Evolutionary conservation across 2,113 vertebrate genomes (phyloP).

Genomic region (Tautogolabrus adspersus): DNA sequence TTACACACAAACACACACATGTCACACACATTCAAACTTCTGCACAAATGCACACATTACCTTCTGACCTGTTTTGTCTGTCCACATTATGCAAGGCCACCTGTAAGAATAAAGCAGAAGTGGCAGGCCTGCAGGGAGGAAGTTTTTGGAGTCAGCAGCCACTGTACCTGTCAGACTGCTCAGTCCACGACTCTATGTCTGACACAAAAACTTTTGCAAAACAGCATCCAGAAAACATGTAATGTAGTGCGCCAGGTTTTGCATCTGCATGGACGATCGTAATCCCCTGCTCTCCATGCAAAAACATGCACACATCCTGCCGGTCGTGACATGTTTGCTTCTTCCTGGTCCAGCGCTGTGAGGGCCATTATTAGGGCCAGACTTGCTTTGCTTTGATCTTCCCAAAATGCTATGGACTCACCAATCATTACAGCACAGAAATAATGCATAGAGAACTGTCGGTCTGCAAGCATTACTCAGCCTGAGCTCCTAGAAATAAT

Average conservation of each 20-base stretch:
- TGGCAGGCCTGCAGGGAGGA: slow-evolving; percentile 29
- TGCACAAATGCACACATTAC: slow-evolving; percentile 9
- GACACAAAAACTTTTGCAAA: background rate
- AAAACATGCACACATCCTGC: slow-evolving; percentile 26
- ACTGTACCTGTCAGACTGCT: slow-evolving; percentile 5
- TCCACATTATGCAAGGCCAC: background rate
- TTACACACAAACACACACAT: background rate
- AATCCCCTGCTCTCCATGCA: slow-evolving; percentile 15
- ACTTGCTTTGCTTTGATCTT: slow-evolving; percentile 63
- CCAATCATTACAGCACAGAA: slow-evolving; percentile 47
- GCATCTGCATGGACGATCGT: slow-evolving; percentile 3
- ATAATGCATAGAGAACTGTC: slow-evolving; percentile 45
- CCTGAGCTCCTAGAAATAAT: slow-evolving; percentile 5
- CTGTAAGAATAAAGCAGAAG: slow-evolving; percentile 23
- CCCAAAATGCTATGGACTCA: slow-evolving; percentile 26
- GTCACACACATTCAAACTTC: background rate
- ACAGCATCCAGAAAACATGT: background rate
- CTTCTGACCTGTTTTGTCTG: slow-evolving; percentile 52
- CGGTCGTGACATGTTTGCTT: slow-evolving; percentile 46
- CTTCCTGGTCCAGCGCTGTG: slow-evolving; percentile 31
- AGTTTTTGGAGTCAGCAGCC: background rate
- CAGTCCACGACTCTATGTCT: background rate
- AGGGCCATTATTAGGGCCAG: slow-evolving; percentile 59
- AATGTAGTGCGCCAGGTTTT: background rate
- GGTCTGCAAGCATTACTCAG: slow-evolving; percentile 35